Evolutionary conservation across 2,797 vertebrate genomes (phyloP), one percentile per base, ranked within the genome.

Genomic region (Otolemur crassicaudatus): DNA sequence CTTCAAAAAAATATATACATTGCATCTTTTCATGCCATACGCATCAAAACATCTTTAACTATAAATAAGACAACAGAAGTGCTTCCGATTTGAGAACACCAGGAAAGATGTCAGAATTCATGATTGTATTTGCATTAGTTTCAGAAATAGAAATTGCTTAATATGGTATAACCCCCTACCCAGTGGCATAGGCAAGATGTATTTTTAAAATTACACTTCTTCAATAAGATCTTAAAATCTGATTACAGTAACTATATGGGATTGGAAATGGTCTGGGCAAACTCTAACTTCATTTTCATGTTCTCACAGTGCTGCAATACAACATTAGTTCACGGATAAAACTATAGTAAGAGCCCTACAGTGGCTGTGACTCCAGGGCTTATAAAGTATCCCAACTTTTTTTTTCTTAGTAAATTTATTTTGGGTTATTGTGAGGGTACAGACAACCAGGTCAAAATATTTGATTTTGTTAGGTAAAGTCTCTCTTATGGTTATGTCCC

Each of bases 191-290:
- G n/a, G 31, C 31, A 53, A 25, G 12, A 46, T 31, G 46, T 65
- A 34, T 23, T 82, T 94, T 94, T 92, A 27, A 92, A 85, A 53
- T 40, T 73, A 60, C 11, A 29, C 56, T 63, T 79, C 56, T 86
- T 91, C 31, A 87, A 25, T 7, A 83, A 31, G 20, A n/a, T 79
- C 34, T 46, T 60, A 49, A 77, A 81, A 65, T 46, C 53, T 63
- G 58, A 69, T 76, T 31, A 43, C 17, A 60, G 25, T 49, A 67
- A 80, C 75, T 19, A 75, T 6, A 25, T 37, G 37, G 53, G 70
- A 8, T 67, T 31, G 58, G 14, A 23, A 80, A 73, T 25, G 37
- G 77, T 14, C 83, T 34, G 49, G 63, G 25, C 79, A 40, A 49
- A 23, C 67, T 65, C 83, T 34, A n/a, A 80, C 27, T 67, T 61